Percentiles rank a stretch among this genome's conserved stretches.
Conservation (phyloP, 2,888 invertebrate genomes). For the Apomyelois bistriatella region DNA sequence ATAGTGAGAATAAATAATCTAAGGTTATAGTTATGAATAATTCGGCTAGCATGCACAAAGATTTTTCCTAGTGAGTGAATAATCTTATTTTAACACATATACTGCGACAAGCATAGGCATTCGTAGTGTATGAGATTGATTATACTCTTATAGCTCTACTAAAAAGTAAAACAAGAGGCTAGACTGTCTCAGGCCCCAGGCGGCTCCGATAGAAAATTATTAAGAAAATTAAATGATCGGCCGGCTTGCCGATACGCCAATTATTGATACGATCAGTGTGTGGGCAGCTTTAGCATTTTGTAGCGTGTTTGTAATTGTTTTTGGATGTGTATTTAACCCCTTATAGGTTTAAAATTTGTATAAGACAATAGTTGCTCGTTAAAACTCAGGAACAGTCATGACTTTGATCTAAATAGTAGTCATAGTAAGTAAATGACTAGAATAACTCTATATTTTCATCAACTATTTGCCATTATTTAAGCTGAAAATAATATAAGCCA, state of each 20-base stretch:
- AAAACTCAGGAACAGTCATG: too few relatives aligned
- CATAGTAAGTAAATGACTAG: too few relatives aligned
- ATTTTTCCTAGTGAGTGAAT: too few relatives aligned
- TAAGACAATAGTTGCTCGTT: neutral
- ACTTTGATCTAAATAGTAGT: too few relatives aligned
- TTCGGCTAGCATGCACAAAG: too few relatives aligned
- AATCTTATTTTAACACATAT: constrained; percentile 17
- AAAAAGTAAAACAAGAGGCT: constrained; percentile 64
- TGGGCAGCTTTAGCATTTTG: constrained; percentile 43
- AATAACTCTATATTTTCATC: too few relatives aligned
- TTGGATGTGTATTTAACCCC: constrained; percentile 2
- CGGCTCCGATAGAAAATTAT: constrained; percentile 75
- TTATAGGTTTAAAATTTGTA: neutral
- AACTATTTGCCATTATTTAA: too few relatives aligned
- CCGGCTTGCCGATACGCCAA: constrained; percentile 73
- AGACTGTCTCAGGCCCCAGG: constrained; percentile 56
- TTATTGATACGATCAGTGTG: constrained; percentile 76
- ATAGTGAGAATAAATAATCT: too few relatives aligned
- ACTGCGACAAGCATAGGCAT: constrained; percentile 44
- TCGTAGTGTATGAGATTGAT: constrained; percentile 63
- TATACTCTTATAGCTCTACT: constrained; percentile 49
- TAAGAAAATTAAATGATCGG: constrained; percentile 79
- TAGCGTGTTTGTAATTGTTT: constrained; percentile 8
- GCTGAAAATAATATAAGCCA: too few relatives aligned
- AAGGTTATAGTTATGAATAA: too few relatives aligned